phyloP scores from a whole-genome alignment of 2,113 vertebrate species.

The Macheiramphus alcinus region DNA sequence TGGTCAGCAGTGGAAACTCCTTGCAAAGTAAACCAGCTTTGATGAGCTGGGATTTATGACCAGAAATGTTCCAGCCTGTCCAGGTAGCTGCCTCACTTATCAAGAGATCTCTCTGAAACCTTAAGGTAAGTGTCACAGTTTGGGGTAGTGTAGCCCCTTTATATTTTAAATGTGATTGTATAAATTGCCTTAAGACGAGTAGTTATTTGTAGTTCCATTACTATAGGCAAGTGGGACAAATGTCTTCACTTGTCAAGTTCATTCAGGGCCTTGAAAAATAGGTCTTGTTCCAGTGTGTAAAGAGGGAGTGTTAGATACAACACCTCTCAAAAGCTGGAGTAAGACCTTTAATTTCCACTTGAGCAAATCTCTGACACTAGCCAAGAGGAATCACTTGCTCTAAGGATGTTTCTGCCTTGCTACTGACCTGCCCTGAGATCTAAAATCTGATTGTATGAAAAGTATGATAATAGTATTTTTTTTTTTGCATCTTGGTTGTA shows the following conservation, averaged over 20 bases:
- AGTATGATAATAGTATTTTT: neutral
- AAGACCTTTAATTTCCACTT: neutral
- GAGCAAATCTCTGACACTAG: neutral
- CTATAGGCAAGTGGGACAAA: neutral
- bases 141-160: neutral
- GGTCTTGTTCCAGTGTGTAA: neutral
- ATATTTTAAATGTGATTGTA: neutral
- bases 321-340: neutral
- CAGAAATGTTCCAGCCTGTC: neutral
- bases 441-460: neutral
- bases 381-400: neutral
- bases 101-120: neutral
- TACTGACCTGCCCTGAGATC: neutral
- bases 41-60: neutral
- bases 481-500: neutral
- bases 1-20: neutral
- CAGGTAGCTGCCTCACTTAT: neutral
- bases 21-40: neutral
- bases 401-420: neutral
- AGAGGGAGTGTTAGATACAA: neutral
- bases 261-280: neutral
- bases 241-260: neutral
- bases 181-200: neutral
- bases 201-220: neutral
- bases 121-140: neutral